Conservation (phyloP, 2,888 invertebrate species). For the Dolichopus griseipennis region DNA sequence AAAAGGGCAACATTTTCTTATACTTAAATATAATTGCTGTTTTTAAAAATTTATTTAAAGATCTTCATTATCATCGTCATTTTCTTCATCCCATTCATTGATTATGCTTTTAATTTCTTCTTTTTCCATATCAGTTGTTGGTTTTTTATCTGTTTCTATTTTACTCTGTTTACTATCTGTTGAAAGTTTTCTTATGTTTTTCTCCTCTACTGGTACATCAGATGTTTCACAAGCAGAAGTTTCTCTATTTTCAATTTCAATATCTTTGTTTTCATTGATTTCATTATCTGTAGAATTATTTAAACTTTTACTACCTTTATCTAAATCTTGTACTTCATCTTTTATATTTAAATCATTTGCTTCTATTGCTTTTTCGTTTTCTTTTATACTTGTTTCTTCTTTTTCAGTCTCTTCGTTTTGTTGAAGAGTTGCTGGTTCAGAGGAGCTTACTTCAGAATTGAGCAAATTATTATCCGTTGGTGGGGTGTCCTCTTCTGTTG, state of each 20-base stretch:
- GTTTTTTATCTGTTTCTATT: slow-evolving; percentile 15
- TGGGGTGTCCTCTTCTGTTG: slow-evolving; percentile 16
- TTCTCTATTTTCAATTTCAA: background rate
- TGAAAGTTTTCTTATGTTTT: slow-evolving; percentile 17
- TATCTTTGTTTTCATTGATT: slow-evolving; percentile 10
- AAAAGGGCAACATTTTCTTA: background rate
- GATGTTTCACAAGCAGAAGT: slow-evolving; percentile 7
- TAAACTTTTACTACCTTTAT: slow-evolving; percentile 7
- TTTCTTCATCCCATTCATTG: slow-evolving; percentile 42
- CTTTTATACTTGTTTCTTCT: slow-evolving; percentile 20
- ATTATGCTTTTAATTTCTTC: slow-evolving; percentile 39
- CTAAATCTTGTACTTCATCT: background rate
- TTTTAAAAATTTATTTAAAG: background rate
- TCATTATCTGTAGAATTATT: slow-evolving; percentile 5
- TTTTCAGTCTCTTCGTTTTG: slow-evolving; percentile 11
- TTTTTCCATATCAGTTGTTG: slow-evolving; percentile 17
- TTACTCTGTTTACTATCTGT: slow-evolving; percentile 24
- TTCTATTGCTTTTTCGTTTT: slow-evolving; percentile 13
- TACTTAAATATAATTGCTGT: background rate
- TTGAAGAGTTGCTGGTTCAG: background rate
- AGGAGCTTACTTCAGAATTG: background rate
- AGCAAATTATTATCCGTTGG: slow-evolving; percentile 16
- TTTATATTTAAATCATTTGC: background rate
- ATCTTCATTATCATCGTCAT: slow-evolving; percentile 32
- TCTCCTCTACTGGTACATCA: background rate